These are phyloP conservation scores for Borostomias antarcticus DNA, from an alignment of 2,797 vertebrate species.

Conservation along the genomic window DNA sequence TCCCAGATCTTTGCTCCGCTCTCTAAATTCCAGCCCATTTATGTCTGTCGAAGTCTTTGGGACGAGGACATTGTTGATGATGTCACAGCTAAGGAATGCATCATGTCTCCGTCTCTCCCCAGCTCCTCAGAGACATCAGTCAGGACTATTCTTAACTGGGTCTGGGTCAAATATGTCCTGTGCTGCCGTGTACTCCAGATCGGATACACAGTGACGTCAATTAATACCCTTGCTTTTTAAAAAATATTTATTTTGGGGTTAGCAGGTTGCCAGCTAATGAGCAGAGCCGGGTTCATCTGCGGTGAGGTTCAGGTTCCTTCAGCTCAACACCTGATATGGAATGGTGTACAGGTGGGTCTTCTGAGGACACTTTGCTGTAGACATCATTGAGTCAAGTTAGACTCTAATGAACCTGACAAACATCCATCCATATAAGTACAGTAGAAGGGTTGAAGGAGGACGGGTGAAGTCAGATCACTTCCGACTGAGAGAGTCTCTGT, in stretches of 20 bases:
- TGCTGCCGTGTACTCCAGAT: constrained; percentile 34
- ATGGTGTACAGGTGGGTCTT: neutral
- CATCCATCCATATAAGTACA: constrained; percentile 19
- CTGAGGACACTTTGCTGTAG: constrained; percentile 25
- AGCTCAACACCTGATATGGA: constrained; percentile 20
- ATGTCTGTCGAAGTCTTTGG: constrained; percentile 54
- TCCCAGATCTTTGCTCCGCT: constrained; percentile 36
- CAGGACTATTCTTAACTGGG: constrained; percentile 57
- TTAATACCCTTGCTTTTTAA: constrained; percentile 45
- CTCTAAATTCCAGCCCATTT: constrained; percentile 41
- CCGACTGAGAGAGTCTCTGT: constrained; percentile 16
- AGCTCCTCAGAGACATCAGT: constrained; percentile 57
- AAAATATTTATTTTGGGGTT: constrained; percentile 57
- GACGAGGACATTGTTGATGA: constrained; percentile 55
- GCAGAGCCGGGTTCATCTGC: constrained; percentile 24
- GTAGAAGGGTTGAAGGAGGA: neutral
- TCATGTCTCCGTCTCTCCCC: constrained; percentile 50
- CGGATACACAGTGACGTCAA: constrained; percentile 56
- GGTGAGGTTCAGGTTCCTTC: no score
- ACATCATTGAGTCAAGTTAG: constrained; percentile 30
- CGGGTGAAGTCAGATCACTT: neutral
- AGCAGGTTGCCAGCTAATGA: constrained; percentile 42
- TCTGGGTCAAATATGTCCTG: constrained; percentile 42
- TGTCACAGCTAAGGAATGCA: constrained; percentile 58
- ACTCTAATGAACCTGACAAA: constrained; percentile 22